Conservation (phyloP, 2,113 vertebrate species). For the Malurus elegans region DNA sequence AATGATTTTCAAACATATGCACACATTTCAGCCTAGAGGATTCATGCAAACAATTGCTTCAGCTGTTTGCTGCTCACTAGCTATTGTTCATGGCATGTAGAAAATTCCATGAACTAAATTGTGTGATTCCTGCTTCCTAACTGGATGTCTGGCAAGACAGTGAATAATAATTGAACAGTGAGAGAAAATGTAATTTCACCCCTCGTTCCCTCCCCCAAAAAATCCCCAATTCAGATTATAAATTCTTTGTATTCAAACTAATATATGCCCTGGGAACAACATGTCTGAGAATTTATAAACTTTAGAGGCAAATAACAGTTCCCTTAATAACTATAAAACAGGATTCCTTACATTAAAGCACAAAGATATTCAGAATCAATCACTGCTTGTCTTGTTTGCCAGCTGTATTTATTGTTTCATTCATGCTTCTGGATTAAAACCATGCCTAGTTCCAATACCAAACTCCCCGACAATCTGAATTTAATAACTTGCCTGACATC, state of each 20-base stretch:
- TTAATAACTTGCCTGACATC: conserved; percentile 5
- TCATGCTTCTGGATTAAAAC: not conserved
- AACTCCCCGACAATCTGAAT: not conserved
- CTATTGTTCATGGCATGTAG: not conserved
- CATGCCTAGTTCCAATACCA: not conserved
- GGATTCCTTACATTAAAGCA: not conserved
- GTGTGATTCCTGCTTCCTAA: not conserved
- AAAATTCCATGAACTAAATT: not conserved
- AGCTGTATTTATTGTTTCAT: not conserved
- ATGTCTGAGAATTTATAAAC: not conserved
- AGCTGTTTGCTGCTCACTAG: not conserved
- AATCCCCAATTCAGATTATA: not conserved
- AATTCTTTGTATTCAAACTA: not conserved
- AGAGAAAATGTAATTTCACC: not conserved
- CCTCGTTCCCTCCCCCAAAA: not conserved
- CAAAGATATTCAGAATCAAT: not conserved
- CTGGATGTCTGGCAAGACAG: not conserved
- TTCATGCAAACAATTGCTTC: not conserved
- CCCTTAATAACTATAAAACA: not conserved
- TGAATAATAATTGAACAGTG: not conserved
- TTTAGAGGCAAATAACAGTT: not conserved
- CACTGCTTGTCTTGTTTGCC: not conserved
- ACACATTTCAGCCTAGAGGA: not conserved
- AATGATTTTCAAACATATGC: not conserved
- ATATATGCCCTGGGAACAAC: not conserved